Conservation (phyloP, 64 coral and sea anemone genomes). For the Trachythela sp. region DNA sequence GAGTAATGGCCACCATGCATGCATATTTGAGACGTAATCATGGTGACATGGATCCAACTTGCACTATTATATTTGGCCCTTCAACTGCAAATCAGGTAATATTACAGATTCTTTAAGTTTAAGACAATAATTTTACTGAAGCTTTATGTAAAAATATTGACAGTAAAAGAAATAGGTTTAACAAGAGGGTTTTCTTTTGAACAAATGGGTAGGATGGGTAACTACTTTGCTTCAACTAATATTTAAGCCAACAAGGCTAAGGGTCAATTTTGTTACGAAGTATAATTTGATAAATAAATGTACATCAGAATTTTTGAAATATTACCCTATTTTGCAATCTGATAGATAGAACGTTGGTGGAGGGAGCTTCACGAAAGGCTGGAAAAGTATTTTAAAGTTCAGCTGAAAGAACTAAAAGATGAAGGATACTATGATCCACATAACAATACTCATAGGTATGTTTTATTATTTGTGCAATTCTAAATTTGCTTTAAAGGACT, state of each 20-base stretch:
- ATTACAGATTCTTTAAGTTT: not conserved
- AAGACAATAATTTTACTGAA: not conserved
- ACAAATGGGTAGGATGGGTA: not conserved
- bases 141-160: not conserved
- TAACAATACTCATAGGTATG: not conserved
- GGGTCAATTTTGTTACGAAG: no score
- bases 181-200: not conserved
- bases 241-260: no score
- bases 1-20: not conserved
- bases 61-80: not conserved
- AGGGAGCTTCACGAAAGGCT: not conserved
- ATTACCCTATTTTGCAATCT: no score
- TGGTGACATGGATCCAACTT: no score
- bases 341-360: constrained; percentile 16
- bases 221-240: not conserved
- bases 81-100: not conserved
- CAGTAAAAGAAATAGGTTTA: no score
- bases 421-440: not conserved
- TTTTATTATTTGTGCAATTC: not conserved
- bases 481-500: not conserved
- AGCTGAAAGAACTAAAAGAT: not conserved
- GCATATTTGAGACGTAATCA: not conserved
- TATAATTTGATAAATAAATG: no score
- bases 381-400: not conserved
- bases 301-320: no score